Base-by-base conservation (phyloP, 1,140 invertebrate genomes). In the Tigriopus japonicus region DNA sequence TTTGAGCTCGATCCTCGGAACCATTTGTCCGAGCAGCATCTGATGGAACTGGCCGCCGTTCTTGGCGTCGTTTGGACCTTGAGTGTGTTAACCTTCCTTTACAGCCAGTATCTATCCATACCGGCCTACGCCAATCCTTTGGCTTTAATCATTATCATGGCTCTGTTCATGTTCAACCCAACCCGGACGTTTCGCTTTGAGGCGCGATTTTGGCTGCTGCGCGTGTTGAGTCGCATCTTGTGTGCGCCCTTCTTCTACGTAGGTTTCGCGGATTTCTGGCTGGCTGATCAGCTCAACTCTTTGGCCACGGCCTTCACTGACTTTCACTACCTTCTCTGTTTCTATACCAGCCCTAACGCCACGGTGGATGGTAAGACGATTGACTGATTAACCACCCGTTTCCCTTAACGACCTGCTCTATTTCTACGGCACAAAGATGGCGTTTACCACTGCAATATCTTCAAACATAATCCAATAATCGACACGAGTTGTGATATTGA, bases 221-320 rank as follows among this genome's bases (percentile, higher is more conserved):
- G 42, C 14, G 59, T 60, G 23, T 19, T 60, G 87, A 83, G 82
- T 63, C 78, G 89, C 59, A 86, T 93, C 40, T 64, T 96, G 45
- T 80, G 86, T 15, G 87, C 94, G 0, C 95, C 95, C 42, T 95
- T 98, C 68, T 86, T 87, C 64, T 87, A 87, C 68, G 95, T 99
- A 6, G 82, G 86, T 51, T 99, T 99, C 72, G 92, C 95, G 28
- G 95, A 99, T 75, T 99, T 99, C 79, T 99, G 96, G 96, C 78
- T 99, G 66, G 95, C 91, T 35, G 96, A 99, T 77, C 96, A 99
- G 71, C 77, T 98, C 64, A 98, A 96, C 69, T 96, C 90, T 63
- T 76, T 98, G 49, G 83, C 82, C 0, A 84, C 83, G 0, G 84
- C 87, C 1, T 81, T 99, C 59, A 72, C 92, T 1, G 96, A 99